phyloP scores from a whole-genome alignment of 2,113 vertebrate species.

The Thermophis baileyi region DNA sequence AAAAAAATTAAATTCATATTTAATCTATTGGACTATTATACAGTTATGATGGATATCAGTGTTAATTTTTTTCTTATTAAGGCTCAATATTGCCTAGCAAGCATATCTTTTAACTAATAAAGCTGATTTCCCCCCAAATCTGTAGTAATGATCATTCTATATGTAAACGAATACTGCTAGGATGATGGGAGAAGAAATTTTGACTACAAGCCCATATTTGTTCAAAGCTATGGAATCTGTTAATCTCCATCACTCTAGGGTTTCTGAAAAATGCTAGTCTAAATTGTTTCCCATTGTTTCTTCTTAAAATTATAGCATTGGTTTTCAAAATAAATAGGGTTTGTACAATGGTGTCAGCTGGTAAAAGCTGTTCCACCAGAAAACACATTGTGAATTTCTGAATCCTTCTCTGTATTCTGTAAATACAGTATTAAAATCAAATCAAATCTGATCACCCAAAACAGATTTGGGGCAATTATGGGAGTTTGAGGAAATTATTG shows the following conservation, averaged over 20 bases:
- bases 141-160: background rate
- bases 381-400: background rate
- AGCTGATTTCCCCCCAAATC: background rate
- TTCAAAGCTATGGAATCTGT: background rate
- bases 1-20: background rate
- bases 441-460: background rate
- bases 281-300: background rate
- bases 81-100: background rate
- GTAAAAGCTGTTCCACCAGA: background rate
- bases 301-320: background rate
- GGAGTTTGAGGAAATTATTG: background rate
- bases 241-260: background rate
- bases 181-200: background rate
- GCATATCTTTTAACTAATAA: background rate
- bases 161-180: background rate
- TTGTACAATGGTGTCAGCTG: background rate
- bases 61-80: background rate
- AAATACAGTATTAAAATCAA: background rate
- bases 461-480: background rate
- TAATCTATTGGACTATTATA: background rate
- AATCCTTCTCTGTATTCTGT: background rate
- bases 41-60: background rate
- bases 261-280: background rate
- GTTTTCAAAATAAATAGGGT: background rate
- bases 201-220: background rate